Conservation (phyloP, 2,888 invertebrate genomes). For the Eulithis prunata region DNA sequence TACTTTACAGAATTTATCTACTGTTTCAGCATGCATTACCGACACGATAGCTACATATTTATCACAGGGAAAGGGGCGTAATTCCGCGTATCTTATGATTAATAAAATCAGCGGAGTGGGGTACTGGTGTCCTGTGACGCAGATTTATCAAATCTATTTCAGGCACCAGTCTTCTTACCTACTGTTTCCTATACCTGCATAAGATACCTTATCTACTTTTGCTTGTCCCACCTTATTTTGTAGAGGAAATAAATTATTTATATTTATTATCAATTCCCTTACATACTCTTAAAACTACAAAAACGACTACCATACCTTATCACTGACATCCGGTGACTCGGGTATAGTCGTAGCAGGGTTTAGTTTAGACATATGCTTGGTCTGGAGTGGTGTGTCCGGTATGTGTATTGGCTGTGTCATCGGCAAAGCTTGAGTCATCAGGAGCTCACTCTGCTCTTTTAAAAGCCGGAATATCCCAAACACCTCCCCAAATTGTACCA, state of each 20-base stretch:
- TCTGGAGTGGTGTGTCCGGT: conserved; percentile 66
- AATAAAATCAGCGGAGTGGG: no score
- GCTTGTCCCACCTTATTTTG: no score
- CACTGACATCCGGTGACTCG: conserved; percentile 77
- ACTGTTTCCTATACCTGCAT: no score
- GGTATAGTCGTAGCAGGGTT: conserved; percentile 62
- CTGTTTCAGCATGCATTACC: neutral
- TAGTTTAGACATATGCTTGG: conserved; percentile 52
- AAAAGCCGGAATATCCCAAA: conserved; percentile 72
- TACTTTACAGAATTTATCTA: neutral
- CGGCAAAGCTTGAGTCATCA: conserved; percentile 75
- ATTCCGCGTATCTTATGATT: neutral
- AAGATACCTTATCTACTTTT: no score
- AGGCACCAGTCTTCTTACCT: no score
- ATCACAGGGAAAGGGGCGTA: no score
- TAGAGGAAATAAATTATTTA: no score
- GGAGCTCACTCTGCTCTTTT: conserved; percentile 66
- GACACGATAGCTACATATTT: no score
- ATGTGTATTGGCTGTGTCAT: conserved; percentile 73
- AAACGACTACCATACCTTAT: conserved; percentile 53
- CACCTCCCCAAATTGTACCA: conserved; percentile 73
- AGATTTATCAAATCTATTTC: no score
- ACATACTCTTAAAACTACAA: no score
- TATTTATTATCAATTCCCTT: no score
- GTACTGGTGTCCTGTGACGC: no score